These are phyloP conservation scores for Cephus sareptanus DNA, from an alignment of 2,888 invertebrate species.

Conservation along the genomic window DNA sequence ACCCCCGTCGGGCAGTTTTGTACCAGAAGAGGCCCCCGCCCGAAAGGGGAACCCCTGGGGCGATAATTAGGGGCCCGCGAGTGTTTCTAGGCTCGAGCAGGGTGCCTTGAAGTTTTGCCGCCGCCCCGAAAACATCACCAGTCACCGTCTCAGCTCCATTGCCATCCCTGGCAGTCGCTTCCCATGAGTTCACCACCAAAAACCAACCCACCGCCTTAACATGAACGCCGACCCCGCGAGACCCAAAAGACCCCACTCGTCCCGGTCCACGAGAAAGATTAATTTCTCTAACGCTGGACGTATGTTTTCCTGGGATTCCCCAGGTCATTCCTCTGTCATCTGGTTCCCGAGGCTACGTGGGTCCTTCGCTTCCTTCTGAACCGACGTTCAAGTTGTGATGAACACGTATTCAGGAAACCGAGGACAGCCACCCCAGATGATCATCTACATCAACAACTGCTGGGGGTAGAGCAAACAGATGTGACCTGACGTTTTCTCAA, in stretches of 20 bases:
- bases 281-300: slow-evolving; percentile 48
- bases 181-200: slow-evolving; percentile 5
- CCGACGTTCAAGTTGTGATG: too few species aligned
- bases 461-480: not conserved
- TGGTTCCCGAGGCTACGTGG: slow-evolving; percentile 36
- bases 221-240: too few species aligned
- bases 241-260: too few species aligned
- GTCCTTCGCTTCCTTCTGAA: too few species aligned
- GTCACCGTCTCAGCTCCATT: slow-evolving; percentile 51
- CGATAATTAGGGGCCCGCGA: slow-evolving; percentile 66
- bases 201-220: slow-evolving; percentile 5
- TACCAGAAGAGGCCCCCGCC: slow-evolving; percentile 57
- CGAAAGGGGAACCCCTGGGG: slow-evolving; percentile 64
- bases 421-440: too few species aligned
- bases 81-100: slow-evolving; percentile 61
- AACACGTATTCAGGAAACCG: too few species aligned
- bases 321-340: slow-evolving; percentile 55
- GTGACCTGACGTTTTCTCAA: not conserved
- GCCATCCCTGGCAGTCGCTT: slow-evolving; percentile 18
- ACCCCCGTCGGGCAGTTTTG: slow-evolving; percentile 63
- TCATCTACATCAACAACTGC: too few species aligned
- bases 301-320: slow-evolving; percentile 47
- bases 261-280: slow-evolving; percentile 27
- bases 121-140: slow-evolving; percentile 52
- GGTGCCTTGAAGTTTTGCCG: slow-evolving; percentile 64